Evolutionary conservation across 30 jellyfish, hydroid and myxozoan species (phyloP).

Genomic region (Sanderia malayensis): DNA sequence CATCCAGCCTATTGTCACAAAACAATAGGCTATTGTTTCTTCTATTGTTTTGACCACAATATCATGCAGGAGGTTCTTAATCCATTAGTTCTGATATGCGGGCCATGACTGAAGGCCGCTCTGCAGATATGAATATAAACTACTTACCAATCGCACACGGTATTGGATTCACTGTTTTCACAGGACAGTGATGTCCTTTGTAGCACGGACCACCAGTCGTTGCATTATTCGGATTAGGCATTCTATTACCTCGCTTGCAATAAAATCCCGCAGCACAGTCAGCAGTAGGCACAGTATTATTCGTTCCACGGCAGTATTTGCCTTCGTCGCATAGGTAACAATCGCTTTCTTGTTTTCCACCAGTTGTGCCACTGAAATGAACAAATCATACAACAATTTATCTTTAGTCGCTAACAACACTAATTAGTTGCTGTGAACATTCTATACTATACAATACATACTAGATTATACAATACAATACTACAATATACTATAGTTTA

Average conservation of each 20-base stretch:
- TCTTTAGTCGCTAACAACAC: no score
- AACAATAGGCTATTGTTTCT: no score
- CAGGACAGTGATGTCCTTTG: constrained; percentile 84
- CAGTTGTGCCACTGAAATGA: constrained; percentile 69
- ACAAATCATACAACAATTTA: neutral
- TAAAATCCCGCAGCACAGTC: constrained; percentile 86
- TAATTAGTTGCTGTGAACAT: no score
- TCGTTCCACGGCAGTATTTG: constrained; percentile 80
- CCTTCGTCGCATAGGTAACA: constrained; percentile 90
- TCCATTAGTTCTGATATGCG: no score
- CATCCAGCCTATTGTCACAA: no score
- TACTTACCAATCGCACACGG: constrained; percentile 79
- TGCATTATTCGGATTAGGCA: constrained; percentile 81
- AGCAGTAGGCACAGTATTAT: constrained; percentile 90
- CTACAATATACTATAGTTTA: no score
- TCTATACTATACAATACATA: no score
- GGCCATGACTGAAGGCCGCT: no score
- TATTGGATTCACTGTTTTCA: constrained; percentile 70
- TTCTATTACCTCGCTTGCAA: constrained; percentile 89
- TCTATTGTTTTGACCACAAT: no score
- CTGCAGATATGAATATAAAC: neutral
- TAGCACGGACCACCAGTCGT: constrained; percentile 95
- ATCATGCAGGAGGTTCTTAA: no score
- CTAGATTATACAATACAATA: no score
- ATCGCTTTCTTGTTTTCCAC: constrained; percentile 80